These are phyloP conservation scores for Plagodis pulveraria DNA, from an alignment of 2,888 invertebrate genomes.

Conservation along the genomic window DNA sequence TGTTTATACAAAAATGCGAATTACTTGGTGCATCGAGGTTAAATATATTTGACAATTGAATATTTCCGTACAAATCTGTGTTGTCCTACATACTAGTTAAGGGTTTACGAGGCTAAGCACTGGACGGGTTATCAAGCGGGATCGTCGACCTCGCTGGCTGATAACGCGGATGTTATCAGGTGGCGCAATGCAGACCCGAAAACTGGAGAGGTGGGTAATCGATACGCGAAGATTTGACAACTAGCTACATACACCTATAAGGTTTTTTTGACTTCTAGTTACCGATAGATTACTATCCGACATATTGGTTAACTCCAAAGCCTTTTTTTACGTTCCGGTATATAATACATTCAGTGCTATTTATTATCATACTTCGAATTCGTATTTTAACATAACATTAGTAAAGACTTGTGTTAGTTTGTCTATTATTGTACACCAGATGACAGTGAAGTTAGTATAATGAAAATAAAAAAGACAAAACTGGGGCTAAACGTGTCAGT, in stretches of 20 bases:
- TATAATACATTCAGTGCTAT: too few species aligned
- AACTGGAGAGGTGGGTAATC: conserved; percentile 63
- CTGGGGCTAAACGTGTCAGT: too few species aligned
- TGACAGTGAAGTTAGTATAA: too few species aligned
- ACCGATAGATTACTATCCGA: too few species aligned
- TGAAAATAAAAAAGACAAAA: too few species aligned
- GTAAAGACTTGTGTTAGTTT: too few species aligned
- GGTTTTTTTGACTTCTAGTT: too few species aligned
- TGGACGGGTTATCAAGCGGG: conserved; percentile 59
- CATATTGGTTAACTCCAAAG: too few species aligned
- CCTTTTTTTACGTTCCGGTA: too few species aligned
- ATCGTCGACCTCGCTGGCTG: conserved; percentile 61
- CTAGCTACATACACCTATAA: not conserved
- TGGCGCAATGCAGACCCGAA: conserved; percentile 77
- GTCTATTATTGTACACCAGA: too few species aligned
- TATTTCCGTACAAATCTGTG: conserved; percentile 11
- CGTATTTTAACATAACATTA: too few species aligned
- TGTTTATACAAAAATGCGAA: not conserved
- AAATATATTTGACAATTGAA: not conserved
- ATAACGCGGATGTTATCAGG: conserved; percentile 72
- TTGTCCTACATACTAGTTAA: conserved; percentile 21
- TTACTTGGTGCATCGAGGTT: not conserved
- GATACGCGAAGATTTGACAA: conserved; percentile 44
- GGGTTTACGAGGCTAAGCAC: conserved; percentile 30
- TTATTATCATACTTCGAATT: too few species aligned